Conservation (phyloP, 2,888 invertebrate species). For the Dicyrtoma fusca region DNA sequence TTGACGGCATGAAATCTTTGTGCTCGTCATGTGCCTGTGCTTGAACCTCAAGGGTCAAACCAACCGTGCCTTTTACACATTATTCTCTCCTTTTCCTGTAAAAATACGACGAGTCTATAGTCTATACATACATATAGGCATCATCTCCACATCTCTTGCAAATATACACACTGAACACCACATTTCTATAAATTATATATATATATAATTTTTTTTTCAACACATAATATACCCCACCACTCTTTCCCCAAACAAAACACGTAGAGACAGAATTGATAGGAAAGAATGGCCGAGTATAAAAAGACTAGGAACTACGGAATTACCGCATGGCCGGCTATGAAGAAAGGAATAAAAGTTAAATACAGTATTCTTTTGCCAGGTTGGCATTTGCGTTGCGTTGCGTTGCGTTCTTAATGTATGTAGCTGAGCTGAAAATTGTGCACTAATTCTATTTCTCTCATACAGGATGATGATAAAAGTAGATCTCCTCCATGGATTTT, state of each 20-base stretch:
- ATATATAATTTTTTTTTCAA: neutral
- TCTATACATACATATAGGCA: neutral
- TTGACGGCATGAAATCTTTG: slow-evolving; percentile 23
- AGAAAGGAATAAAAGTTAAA: slow-evolving; percentile 30
- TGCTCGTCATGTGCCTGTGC: slow-evolving; percentile 1
- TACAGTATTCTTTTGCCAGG: slow-evolving; percentile 5
- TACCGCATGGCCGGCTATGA: slow-evolving; percentile 24
- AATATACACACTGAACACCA: neutral
- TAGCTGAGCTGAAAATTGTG: slow-evolving; percentile 1
- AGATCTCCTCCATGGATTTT: slow-evolving; percentile 31
- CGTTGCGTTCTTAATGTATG: neutral
- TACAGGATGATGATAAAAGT: neutral
- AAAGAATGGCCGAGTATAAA: neutral
- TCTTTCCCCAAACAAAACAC: neutral
- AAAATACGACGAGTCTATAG: neutral
- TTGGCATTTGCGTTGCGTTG: neutral
- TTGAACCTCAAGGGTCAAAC: slow-evolving; percentile 30
- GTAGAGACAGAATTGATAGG: neutral
- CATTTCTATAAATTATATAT: neutral
- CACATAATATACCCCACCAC: too few species aligned
- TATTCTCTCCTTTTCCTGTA: too few species aligned
- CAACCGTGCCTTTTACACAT: slow-evolving; percentile 5
- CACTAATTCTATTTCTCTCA: slow-evolving; percentile 14
- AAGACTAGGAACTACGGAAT: slow-evolving; percentile 31
- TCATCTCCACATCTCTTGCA: neutral